Conservation (phyloP, 2,888 invertebrate species). For the Halocaridina rubra region DNA sequence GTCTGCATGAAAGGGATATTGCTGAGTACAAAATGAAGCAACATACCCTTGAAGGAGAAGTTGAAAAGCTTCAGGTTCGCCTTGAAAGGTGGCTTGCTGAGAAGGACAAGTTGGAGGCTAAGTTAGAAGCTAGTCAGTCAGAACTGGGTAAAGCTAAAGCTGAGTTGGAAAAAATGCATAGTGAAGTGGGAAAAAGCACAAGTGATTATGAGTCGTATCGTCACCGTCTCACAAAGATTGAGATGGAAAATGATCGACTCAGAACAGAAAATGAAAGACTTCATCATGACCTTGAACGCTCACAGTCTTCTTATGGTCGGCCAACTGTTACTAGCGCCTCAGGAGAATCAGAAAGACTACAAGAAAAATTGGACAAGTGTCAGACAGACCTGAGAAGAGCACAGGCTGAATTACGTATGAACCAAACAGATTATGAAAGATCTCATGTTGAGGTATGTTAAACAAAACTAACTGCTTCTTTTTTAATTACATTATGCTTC, state of each 20-base stretch:
- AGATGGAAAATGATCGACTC: slow-evolving; percentile 87
- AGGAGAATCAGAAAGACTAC: slow-evolving; percentile 69
- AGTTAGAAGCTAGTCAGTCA: slow-evolving; percentile 91
- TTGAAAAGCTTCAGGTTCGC: slow-evolving; percentile 74
- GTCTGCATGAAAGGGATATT: slow-evolving; percentile 90
- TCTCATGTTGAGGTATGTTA: slow-evolving; percentile 77
- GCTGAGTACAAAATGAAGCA: slow-evolving; percentile 96
- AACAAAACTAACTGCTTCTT: no score
- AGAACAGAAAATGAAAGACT: slow-evolving; percentile 71
- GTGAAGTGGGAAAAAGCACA: slow-evolving; percentile 88
- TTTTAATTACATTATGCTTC: no score
- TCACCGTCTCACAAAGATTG: slow-evolving; percentile 84
- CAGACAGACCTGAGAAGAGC: slow-evolving; percentile 86
- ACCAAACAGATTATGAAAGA: slow-evolving; percentile 90
- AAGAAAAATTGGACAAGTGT: slow-evolving; percentile 84
- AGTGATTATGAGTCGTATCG: slow-evolving; percentile 90
- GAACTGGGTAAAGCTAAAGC: slow-evolving; percentile 95
- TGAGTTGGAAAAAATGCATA: slow-evolving; percentile 90
- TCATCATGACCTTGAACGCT: slow-evolving; percentile 85
- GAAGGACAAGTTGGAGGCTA: slow-evolving; percentile 90
- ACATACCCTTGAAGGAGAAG: slow-evolving; percentile 88
- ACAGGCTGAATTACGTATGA: slow-evolving; percentile 89
- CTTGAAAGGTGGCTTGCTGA: slow-evolving; percentile 90
- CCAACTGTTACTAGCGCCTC: slow-evolving; percentile 11
- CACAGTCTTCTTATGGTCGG: slow-evolving; percentile 66